Conservation (phyloP, 2,888 invertebrate genomes). For the Ethmia dodecea region DNA sequence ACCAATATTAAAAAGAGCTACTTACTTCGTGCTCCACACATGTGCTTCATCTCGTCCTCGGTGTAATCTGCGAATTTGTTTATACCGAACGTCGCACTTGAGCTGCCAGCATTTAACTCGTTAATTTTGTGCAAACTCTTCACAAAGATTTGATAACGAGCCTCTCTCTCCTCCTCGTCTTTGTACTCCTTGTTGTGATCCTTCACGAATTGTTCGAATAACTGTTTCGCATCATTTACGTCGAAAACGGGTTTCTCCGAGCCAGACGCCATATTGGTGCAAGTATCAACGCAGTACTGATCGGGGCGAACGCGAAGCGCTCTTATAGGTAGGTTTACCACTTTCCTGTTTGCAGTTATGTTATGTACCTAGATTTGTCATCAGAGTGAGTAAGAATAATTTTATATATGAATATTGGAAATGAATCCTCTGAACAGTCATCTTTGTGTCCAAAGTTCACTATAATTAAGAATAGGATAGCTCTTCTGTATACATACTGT, state of each 20-base stretch:
- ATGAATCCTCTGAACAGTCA: no score
- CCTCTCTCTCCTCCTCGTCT: slow-evolving; percentile 30
- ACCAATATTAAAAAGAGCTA: not conserved
- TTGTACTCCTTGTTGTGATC: slow-evolving; percentile 33
- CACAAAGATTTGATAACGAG: slow-evolving; percentile 33
- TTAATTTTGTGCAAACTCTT: slow-evolving; percentile 30
- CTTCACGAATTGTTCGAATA: slow-evolving; percentile 35
- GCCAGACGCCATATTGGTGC: slow-evolving; percentile 1
- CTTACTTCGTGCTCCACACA: slow-evolving; percentile 17
- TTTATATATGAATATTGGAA: no score
- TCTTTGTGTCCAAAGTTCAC: no score
- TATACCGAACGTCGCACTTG: slow-evolving; percentile 27
- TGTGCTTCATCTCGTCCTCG: slow-evolving; percentile 22
- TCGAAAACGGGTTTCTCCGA: slow-evolving; percentile 26
- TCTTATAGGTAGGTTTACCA: no score
- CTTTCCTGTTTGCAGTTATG: no score
- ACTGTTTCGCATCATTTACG: slow-evolving; percentile 21
- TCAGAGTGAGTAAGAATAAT: no score
- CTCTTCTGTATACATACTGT: no score
- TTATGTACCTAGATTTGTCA: no score
- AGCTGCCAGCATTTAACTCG: slow-evolving; percentile 19
- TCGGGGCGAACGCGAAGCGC: not conserved
- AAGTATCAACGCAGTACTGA: not conserved
- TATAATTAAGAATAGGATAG: no score
- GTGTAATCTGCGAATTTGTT: slow-evolving; percentile 42